Evolutionary conservation across 2,113 vertebrate genomes (phyloP).

Genomic region (Alethe castanea): DNA sequence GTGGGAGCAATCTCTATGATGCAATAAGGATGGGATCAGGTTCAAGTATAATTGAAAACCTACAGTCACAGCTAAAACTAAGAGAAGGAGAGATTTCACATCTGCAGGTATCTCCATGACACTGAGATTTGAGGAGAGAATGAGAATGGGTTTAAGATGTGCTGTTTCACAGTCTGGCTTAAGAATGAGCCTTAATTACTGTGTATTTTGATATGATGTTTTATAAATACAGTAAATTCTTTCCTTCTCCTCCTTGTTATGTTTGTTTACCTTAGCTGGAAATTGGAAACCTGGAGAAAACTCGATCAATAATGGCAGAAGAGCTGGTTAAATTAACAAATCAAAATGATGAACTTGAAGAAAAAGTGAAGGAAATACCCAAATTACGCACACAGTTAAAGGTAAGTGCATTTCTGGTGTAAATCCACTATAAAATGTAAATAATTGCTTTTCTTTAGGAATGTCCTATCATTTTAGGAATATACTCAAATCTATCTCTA

Average conservation of each 20-base stretch:
- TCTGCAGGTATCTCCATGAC: constrained; percentile 81
- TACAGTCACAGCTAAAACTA: constrained; percentile 95
- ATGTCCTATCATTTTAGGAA: not conserved
- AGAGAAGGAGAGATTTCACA: constrained; percentile 93
- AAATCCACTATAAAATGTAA: not conserved
- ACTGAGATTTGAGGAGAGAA: not conserved
- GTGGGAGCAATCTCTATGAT: constrained; percentile 90
- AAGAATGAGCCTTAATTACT: not conserved
- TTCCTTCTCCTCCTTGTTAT: not conserved
- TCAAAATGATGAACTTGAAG: constrained; percentile 94
- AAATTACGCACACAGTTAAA: constrained; percentile 84
- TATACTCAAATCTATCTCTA: not conserved
- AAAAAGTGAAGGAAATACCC: constrained; percentile 90
- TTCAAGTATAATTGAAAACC: constrained; percentile 94
- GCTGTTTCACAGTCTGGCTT: not conserved
- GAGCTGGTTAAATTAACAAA: constrained; percentile 94
- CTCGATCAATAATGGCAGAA: constrained; percentile 91
- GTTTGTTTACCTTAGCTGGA: constrained; percentile 79
- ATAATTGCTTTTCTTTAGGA: not conserved
- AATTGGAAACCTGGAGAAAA: constrained; percentile 91
- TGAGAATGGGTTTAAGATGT: not conserved
- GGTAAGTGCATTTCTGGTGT: constrained; percentile 67
- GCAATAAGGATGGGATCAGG: constrained; percentile 90
- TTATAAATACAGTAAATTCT: not conserved
- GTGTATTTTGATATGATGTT: not conserved